A percentile compares a stretch with the other conserved stretches of the same genome.
phyloP scores from a whole-genome alignment of 2,113 vertebrate species.

The Aegithalos caudatus region DNA sequence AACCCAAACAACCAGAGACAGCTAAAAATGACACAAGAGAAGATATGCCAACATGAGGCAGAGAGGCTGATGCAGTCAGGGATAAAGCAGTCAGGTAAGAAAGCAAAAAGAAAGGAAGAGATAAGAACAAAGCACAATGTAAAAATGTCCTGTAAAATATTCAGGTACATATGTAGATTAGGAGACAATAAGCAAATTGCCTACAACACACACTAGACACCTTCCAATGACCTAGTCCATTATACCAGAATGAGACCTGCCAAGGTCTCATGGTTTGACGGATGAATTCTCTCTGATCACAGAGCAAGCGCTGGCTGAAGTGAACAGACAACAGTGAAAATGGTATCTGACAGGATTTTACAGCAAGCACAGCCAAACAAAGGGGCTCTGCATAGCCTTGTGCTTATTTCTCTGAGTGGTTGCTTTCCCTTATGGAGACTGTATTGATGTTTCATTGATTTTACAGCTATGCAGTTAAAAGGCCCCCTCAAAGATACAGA shows the following conservation, averaged over 20 bases:
- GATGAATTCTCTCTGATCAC: not conserved
- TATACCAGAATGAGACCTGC: not conserved
- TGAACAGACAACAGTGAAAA: not conserved
- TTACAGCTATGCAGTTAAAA: not conserved
- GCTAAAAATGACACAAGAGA: not conserved
- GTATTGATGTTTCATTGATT: not conserved
- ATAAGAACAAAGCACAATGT: not conserved
- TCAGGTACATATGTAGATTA: not conserved
- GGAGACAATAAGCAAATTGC: not conserved
- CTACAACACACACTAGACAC: not conserved
- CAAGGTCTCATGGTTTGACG: not conserved
- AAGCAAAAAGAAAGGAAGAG: not conserved
- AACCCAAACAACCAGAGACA: not conserved
- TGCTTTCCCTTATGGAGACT: not conserved
- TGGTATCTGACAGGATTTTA: not conserved
- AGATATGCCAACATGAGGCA: not conserved
- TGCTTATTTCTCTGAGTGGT: not conserved
- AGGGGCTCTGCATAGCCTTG: not conserved
- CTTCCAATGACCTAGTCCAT: not conserved
- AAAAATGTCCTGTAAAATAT: not conserved
- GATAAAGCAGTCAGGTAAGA: not conserved
- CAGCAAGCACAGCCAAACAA: not conserved
- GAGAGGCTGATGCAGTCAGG: not conserved
- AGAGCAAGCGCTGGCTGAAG: not conserved
- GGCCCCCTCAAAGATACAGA: not conserved